Evolutionary conservation across 2,797 vertebrate genomes (phyloP).

Genomic region (Lagodon rhomboides): DNA sequence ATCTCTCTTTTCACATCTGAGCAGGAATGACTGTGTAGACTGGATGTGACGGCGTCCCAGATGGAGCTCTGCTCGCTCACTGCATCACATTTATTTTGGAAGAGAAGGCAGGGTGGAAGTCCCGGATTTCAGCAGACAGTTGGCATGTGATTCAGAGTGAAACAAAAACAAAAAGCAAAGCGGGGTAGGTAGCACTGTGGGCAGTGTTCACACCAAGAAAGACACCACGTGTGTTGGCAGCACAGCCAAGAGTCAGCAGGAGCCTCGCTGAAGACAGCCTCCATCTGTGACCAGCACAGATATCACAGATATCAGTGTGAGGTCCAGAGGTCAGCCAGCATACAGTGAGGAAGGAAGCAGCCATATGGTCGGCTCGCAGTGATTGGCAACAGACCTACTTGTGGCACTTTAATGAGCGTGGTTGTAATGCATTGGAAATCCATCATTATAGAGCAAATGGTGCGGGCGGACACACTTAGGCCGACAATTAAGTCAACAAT

Average conservation of each 20-base stretch:
- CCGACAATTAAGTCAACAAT: constrained; percentile 7
- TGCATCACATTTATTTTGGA: constrained; percentile 28
- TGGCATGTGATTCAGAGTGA: constrained; percentile 15
- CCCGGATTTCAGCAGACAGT: constrained; percentile 6
- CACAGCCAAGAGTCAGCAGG: constrained; percentile 18
- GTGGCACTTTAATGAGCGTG: constrained; percentile 29
- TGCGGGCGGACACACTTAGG: constrained; percentile 1
- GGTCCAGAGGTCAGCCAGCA: constrained; percentile 55
- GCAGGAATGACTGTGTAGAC: constrained; percentile 15
- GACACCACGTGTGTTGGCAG: background rate
- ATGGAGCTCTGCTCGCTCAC: constrained; percentile 6
- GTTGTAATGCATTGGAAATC: constrained; percentile 34
- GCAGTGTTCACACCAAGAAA: background rate
- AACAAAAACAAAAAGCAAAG: constrained; percentile 34
- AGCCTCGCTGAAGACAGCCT: constrained; percentile 29
- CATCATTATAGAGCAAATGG: constrained; percentile 38
- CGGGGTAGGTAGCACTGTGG: background rate
- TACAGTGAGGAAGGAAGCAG: constrained; percentile 26
- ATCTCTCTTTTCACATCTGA: constrained; percentile 17
- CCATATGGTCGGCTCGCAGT: constrained; percentile 62
- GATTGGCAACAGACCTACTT: constrained; percentile 37
- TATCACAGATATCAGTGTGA: constrained; percentile 27
- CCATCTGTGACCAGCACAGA: constrained; percentile 46
- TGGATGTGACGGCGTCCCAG: constrained; percentile 16
- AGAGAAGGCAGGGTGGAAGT: background rate